Percentiles rank a stretch among this genome's conserved stretches.
These are phyloP conservation scores for Enteromius unitaeniatus DNA, from an alignment of 2,797 vertebrate genomes.

Conservation along the genomic window DNA sequence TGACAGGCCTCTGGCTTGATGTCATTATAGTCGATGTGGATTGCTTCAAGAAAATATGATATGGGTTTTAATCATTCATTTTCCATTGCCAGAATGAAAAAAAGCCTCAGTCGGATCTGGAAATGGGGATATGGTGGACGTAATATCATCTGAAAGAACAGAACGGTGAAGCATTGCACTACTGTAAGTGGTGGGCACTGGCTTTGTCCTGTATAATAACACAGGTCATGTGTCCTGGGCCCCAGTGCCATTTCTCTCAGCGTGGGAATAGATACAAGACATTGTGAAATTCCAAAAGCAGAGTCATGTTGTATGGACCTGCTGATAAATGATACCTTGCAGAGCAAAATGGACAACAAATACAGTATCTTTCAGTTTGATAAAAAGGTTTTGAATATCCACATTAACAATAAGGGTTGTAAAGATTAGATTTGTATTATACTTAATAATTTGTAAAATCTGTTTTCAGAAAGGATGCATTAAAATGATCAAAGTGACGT, in stretches of 20 bases:
- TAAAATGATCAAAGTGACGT: not conserved
- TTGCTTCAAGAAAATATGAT: slow-evolving; percentile 31
- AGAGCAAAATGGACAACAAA: not conserved
- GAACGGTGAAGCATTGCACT: not conserved
- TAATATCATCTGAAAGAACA: slow-evolving; percentile 15
- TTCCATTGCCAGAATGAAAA: slow-evolving; percentile 14
- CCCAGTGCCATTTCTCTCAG: not conserved
- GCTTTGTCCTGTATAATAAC: slow-evolving; percentile 15
- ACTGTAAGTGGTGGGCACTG: not conserved
- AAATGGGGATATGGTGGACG: not conserved
- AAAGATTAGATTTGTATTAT: not conserved
- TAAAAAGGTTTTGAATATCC: not conserved
- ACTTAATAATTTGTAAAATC: not conserved
- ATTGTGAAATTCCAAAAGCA: slow-evolving; percentile 8
- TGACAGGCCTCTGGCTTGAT: slow-evolving; percentile 30
- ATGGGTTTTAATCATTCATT: slow-evolving; percentile 33
- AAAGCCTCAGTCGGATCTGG: not conserved
- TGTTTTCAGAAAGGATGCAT: not conserved
- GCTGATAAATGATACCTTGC: not conserved
- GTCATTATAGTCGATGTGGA: slow-evolving; percentile 30
- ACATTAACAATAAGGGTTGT: not conserved
- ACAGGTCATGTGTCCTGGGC: not conserved
- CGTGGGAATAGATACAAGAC: not conserved
- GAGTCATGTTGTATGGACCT: not conserved
- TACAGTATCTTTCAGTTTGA: not conserved